Base-by-base conservation (phyloP, 2,797 vertebrate genomes). In the Lutjanus argentimaculatus region DNA sequence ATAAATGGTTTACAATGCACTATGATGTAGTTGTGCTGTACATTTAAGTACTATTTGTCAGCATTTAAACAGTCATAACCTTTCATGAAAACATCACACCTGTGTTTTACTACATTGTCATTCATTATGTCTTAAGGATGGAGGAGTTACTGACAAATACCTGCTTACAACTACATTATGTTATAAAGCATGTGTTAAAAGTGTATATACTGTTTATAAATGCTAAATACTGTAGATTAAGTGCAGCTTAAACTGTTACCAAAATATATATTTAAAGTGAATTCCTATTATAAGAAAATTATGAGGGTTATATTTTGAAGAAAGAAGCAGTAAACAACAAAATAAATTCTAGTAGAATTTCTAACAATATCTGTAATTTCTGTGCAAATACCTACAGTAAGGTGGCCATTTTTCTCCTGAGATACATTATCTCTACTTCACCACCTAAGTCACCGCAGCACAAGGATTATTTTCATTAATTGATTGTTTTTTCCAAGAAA, bases 361-460 rank as follows among this genome's bases (percentile, higher is more conserved):
- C 5, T 7, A 11, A 48, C 7, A 57, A 36, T n/a, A 73, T 30
- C 16, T 43, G 1, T 36, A 0, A 1, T 25, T 19, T 57, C 12
- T 49, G 3, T 22, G n/a, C 10, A 75, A 65, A 22, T 17, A 7
- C 13, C 40, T 15, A 36, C 30, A 40, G 30, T 22, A 8, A 25
- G 7, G 22, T 58, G 17, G 21, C 17, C 46, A n/a, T n/a, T 52
- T 68, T 9, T n/a, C 14, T 36, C 5, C 45, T 8, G 11, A 62
- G 14, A 43, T 12, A 45, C 52, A 21, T 49, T 46, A 7, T 6
- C 14, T 30, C 8, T 9, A 22, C 25, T 7, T 22, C 77, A 2
- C 46, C 51, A 56, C 59, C 52, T 36, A 36, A 63, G 43, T 58
- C 58, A 48, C 45, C 13, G 56, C 3, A 64, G 46, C 79, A 90